phyloP scores from a whole-genome alignment of 1,140 invertebrate genomes.

The Steinernema khuongi region DNA sequence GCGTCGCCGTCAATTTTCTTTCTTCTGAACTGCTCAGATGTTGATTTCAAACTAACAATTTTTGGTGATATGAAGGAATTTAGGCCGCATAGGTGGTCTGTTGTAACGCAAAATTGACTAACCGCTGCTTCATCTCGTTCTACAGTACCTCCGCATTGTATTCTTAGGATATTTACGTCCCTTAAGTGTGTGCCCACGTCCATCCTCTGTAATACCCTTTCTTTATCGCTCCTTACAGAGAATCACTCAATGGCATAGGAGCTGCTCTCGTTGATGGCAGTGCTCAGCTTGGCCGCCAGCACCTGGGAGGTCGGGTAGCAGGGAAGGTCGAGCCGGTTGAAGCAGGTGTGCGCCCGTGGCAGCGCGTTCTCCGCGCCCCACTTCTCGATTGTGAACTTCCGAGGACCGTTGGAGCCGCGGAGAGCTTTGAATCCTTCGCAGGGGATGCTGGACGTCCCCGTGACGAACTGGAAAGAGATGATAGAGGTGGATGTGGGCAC shows the following conservation, averaged over 20 bases:
- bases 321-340: constrained; percentile 90
- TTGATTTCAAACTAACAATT: too few relatives aligned
- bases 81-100: too few relatives aligned
- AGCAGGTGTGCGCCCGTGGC: constrained; percentile 91
- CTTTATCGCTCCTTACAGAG: too few relatives aligned
- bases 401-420: constrained; percentile 84
- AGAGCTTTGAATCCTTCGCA: constrained; percentile 92
- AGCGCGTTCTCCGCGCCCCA: constrained; percentile 90
- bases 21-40: too few relatives aligned
- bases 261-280: constrained; percentile 92
- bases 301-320: constrained; percentile 87
- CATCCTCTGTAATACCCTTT: too few relatives aligned
- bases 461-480: constrained; percentile 72
- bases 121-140: too few relatives aligned
- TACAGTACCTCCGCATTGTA: too few relatives aligned
- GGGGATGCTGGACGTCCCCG: constrained; percentile 90
- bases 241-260: constrained; percentile 91
- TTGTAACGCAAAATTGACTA: too few relatives aligned
- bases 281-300: constrained; percentile 83
- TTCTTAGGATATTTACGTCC: too few relatives aligned
- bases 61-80: too few relatives aligned
- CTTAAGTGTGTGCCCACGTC: too few relatives aligned
- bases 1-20: too few relatives aligned
- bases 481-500: constrained; percentile 4
- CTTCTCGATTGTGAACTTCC: constrained; percentile 95